These are phyloP conservation scores for Mola mola DNA, from an alignment of 2,113 vertebrate genomes.

Conservation along the genomic window DNA sequence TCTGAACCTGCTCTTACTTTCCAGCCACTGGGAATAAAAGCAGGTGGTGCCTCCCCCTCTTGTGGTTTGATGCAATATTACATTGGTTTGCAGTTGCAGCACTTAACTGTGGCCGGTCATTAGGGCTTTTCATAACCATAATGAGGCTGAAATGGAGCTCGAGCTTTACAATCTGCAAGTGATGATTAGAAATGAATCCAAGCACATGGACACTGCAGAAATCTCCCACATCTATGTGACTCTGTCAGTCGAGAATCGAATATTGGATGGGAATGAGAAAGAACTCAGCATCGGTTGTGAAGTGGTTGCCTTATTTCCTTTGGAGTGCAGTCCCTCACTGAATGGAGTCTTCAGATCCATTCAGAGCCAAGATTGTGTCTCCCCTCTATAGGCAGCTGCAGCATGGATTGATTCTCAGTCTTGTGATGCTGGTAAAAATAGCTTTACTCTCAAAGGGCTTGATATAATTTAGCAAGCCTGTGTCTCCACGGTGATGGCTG, in stretches of 20 bases:
- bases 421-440: constrained; percentile 80
- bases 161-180: constrained; percentile 22
- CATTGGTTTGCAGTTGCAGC: constrained; percentile 44
- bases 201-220: not conserved
- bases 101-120: constrained; percentile 26
- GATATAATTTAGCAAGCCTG: constrained; percentile 76
- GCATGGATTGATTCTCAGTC: constrained; percentile 74
- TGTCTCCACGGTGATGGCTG: constrained; percentile 53
- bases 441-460: constrained; percentile 72
- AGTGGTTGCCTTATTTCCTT: constrained; percentile 68
- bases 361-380: constrained; percentile 75
- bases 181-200: constrained; percentile 8
- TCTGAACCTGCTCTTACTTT: constrained; percentile 37
- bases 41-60: constrained; percentile 66
- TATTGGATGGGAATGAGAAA: constrained; percentile 49
- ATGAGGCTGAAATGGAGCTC: constrained; percentile 14
- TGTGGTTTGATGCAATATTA: constrained; percentile 71
- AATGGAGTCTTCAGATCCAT: constrained; percentile 71
- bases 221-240: too few relatives aligned
- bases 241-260: too few relatives aligned
- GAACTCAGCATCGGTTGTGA: constrained; percentile 69
- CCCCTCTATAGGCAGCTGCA: constrained; percentile 71
- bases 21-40: constrained; percentile 54
- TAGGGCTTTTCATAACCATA: constrained; percentile 20
- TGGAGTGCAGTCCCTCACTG: constrained; percentile 67